Evolutionary conservation across 2,888 invertebrate genomes (phyloP).

Genomic region (Graphium colonna): DNA sequence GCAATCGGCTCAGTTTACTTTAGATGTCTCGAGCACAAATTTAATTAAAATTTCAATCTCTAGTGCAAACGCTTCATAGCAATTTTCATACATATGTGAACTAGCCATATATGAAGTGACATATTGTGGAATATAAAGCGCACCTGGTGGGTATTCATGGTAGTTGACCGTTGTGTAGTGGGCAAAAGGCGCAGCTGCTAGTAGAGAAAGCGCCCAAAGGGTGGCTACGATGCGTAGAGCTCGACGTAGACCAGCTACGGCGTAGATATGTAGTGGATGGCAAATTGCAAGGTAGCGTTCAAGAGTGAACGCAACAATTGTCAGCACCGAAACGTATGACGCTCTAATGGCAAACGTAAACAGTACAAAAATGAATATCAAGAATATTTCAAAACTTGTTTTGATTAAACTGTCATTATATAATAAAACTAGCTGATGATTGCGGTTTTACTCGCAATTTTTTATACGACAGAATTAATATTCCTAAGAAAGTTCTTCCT

Average conservation of each 20-base stretch:
- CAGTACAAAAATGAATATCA: slow-evolving; percentile 5
- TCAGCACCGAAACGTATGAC: slow-evolving; percentile 93
- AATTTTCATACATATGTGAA: not conserved
- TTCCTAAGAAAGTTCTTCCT: no score
- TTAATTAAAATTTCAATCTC: slow-evolving; percentile 1
- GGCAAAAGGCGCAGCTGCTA: slow-evolving; percentile 89
- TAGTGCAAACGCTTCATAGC: not conserved
- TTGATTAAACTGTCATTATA: no score
- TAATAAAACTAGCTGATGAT: no score
- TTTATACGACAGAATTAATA: no score
- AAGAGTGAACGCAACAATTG: slow-evolving; percentile 94
- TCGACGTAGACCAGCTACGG: slow-evolving; percentile 90
- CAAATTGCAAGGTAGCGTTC: slow-evolving; percentile 96
- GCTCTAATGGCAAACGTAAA: no score
- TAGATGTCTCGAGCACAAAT: not conserved
- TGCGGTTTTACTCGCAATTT: no score
- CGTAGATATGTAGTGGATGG: slow-evolving; percentile 90
- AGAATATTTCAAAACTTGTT: no score
- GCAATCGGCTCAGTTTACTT: not conserved
- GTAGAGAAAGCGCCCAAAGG: slow-evolving; percentile 87
- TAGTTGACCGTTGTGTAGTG: slow-evolving; percentile 87
- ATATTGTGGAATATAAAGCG: slow-evolving; percentile 31
- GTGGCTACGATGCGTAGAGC: slow-evolving; percentile 88
- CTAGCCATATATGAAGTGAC: not conserved
- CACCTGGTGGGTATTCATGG: slow-evolving; percentile 85